Conservation (phyloP, 2,797 vertebrate genomes). For the Danio jaintianensis region DNA sequence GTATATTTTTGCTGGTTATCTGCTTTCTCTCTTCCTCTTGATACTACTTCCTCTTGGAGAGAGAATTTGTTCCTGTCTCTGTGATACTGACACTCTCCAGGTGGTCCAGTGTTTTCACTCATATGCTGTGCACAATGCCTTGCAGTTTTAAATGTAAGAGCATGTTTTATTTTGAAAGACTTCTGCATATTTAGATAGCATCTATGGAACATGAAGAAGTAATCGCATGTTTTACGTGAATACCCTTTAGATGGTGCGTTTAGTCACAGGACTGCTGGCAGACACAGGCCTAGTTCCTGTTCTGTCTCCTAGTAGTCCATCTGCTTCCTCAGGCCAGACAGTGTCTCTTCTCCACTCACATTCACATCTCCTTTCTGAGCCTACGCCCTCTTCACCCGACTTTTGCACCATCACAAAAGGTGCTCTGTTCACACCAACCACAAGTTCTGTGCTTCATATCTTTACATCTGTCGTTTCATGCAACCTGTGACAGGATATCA, state of each 20-base stretch:
- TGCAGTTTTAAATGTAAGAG: background rate
- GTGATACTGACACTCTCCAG: constrained; percentile 47
- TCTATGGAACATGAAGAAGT: background rate
- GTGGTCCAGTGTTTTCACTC: constrained; percentile 29
- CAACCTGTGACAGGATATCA: constrained; percentile 13
- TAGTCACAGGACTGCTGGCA: constrained; percentile 49
- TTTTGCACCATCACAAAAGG: background rate
- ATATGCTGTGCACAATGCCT: background rate
- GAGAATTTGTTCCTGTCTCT: constrained; percentile 1
- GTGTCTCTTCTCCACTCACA: constrained; percentile 47
- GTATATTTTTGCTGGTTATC: constrained; percentile 9
- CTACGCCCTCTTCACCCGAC: background rate
- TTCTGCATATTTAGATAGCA: background rate
- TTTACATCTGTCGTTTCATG: background rate
- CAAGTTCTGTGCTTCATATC: background rate
- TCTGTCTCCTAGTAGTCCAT: constrained; percentile 53
- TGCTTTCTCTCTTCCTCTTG: constrained; percentile 44
- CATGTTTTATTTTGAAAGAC: background rate
- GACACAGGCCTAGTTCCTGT: constrained; percentile 55
- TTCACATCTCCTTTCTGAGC: constrained; percentile 51
- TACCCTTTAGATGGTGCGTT: constrained; percentile 25
- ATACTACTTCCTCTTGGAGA: constrained; percentile 32
- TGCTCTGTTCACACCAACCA: background rate
- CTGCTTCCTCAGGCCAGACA: constrained; percentile 57
- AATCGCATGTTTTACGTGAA: background rate